Evolutionary conservation across 2,888 invertebrate genomes (phyloP).

Genomic region (Antitype chi): DNA sequence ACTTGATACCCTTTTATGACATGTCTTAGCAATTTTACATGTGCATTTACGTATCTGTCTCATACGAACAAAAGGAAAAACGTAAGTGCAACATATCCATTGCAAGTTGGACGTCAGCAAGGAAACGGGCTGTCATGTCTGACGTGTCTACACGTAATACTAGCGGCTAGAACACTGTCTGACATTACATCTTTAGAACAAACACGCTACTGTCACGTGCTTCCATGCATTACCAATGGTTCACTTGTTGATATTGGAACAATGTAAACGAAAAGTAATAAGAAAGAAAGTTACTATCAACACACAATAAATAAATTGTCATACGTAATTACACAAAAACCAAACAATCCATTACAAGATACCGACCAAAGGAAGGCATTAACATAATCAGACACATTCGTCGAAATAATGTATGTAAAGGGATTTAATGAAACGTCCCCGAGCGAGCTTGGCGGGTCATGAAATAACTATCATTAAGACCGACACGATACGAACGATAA

Average conservation of each 20-base stretch:
- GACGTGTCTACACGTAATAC: slow-evolving; percentile 33
- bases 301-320: slow-evolving; percentile 50
- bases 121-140: slow-evolving; percentile 41
- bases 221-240: slow-evolving; percentile 7
- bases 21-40: slow-evolving; percentile 4
- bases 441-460: slow-evolving; percentile 87
- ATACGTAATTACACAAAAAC: slow-evolving; percentile 69
- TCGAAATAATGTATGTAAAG: slow-evolving; percentile 88
- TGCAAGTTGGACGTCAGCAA: slow-evolving; percentile 34
- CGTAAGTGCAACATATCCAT: slow-evolving; percentile 34
- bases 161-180: slow-evolving; percentile 19
- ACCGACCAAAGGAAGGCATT: slow-evolving; percentile 82
- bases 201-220: slow-evolving; percentile 23
- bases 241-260: slow-evolving; percentile 47
- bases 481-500: slow-evolving; percentile 90
- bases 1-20: neutral
- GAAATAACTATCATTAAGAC: slow-evolving; percentile 90
- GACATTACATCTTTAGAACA: slow-evolving; percentile 20
- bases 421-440: slow-evolving; percentile 89
- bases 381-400: slow-evolving; percentile 89
- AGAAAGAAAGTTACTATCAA: slow-evolving; percentile 3
- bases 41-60: slow-evolving; percentile 1
- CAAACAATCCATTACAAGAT: slow-evolving; percentile 86
- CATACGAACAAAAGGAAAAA: slow-evolving; percentile 27
- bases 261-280: neutral